These are phyloP conservation scores for Drosophila melanogaster DNA, from an alignment of 1,140 invertebrate species.

Conservation along the genomic window DNA sequence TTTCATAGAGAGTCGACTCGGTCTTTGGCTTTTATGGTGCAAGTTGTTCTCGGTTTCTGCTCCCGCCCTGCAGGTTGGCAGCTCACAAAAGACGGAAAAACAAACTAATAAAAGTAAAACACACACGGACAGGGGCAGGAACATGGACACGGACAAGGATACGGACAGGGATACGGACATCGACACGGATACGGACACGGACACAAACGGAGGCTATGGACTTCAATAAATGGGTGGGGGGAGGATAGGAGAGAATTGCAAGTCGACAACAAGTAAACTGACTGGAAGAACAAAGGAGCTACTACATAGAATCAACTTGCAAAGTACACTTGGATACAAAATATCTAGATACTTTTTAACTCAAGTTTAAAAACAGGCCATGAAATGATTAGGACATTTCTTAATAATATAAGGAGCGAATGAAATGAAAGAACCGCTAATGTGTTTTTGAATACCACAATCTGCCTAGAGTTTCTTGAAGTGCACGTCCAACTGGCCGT, in stretches of 20 bases:
- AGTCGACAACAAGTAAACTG: constrained; percentile 37
- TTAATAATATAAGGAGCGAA: too few species aligned
- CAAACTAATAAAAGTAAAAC: constrained; percentile 76
- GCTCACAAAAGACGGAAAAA: constrained; percentile 55
- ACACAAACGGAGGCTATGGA: constrained; percentile 37
- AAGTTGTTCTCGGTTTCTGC: constrained; percentile 41
- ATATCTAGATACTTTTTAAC: background rate
- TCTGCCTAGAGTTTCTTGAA: background rate
- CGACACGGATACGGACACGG: constrained; percentile 18
- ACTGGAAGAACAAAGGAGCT: constrained; percentile 30
- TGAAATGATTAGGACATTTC: too few species aligned
- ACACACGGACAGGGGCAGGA: constrained; percentile 42
- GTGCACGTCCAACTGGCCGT: constrained; percentile 17
- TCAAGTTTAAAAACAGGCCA: too few species aligned
- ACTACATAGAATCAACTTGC: constrained; percentile 27
- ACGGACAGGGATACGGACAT: constrained; percentile 24
- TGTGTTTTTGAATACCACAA: too few species aligned
- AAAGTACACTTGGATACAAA: constrained; percentile 10
- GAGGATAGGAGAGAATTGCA: constrained; percentile 14
- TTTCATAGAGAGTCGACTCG: constrained; percentile 50
- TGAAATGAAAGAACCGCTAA: too few species aligned
- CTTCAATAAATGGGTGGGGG: constrained; percentile 22
- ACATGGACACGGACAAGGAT: constrained; percentile 45
- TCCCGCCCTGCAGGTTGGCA: constrained; percentile 1
- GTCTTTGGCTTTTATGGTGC: constrained; percentile 60